Percentiles rank a stretch among this genome's conserved stretches.
Evolutionary conservation across 2,797 vertebrate species (phyloP).

Genomic region (Naso thynnoides): DNA sequence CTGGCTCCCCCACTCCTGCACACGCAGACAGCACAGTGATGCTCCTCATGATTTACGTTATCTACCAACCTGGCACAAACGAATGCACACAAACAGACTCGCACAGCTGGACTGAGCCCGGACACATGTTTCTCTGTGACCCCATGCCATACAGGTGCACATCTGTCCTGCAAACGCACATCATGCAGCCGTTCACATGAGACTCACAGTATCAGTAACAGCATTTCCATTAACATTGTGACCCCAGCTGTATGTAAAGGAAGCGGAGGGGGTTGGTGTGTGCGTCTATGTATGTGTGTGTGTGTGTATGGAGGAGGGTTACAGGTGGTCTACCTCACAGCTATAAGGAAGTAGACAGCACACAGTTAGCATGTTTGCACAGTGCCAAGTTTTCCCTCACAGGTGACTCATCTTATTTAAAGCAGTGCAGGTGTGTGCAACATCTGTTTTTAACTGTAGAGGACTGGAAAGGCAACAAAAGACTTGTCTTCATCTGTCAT

Average conservation of each 20-base stretch:
- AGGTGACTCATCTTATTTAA: slow-evolving; percentile 46
- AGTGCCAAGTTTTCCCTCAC: slow-evolving; percentile 40
- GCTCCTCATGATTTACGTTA: slow-evolving; percentile 3
- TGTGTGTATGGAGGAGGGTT: neutral
- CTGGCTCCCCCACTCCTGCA: slow-evolving; percentile 1
- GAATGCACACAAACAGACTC: slow-evolving; percentile 2
- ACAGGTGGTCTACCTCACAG: slow-evolving; percentile 45
- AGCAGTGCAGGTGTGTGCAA: slow-evolving; percentile 44
- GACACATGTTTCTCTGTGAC: slow-evolving; percentile 43
- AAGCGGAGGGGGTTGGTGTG: too few relatives aligned
- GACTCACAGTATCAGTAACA: slow-evolving; percentile 42
- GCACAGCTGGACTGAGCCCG: slow-evolving; percentile 9
- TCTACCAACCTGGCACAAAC: slow-evolving; percentile 15
- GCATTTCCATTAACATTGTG: slow-evolving; percentile 46
- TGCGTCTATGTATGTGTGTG: too few relatives aligned
- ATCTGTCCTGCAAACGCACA: slow-evolving; percentile 5
- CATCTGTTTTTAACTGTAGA: slow-evolving; percentile 41
- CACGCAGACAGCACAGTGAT: neutral
- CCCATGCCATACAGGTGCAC: slow-evolving; percentile 9
- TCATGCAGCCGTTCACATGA: slow-evolving; percentile 22
- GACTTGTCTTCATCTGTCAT: neutral
- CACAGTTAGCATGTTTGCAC: neutral
- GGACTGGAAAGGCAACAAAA: neutral
- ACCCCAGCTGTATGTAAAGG: slow-evolving; percentile 34
- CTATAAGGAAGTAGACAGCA: slow-evolving; percentile 21